Evolutionary conservation across 1,140 invertebrate species (phyloP), one percentile per base, ranked within the genome.

Genomic region (Diorhabda carinulata): DNA sequence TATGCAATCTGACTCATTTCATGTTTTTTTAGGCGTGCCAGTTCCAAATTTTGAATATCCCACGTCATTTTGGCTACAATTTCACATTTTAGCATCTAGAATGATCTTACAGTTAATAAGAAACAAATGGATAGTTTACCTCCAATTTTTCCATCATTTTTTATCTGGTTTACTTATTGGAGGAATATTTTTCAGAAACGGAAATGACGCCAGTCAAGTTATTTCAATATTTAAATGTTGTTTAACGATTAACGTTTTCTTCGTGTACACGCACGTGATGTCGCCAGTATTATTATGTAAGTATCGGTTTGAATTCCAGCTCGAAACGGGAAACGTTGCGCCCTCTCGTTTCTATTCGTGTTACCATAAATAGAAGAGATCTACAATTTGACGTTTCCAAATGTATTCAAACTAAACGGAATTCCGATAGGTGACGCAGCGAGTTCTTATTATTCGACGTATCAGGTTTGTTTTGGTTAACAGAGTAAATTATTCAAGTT

Each of bases 231-330:
- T 87, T 77, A 88, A 87, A 70, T 87, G 86, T 75, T 84, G 83
- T 69, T 74, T 88, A 3, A 83, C 84, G 70, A 80, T 83, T 6
- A 72, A 85, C 2, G 86, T 88, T 0, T 88, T 88, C 77, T 87
- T 87, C 72, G 85, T 88, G 83, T 88, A 87, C 72, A 88, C 87
- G 0, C 84, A 88, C 69, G 81, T 85, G 7, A 87, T 88, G 86
- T 81, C 83, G 10, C 86, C 86, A 58, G 81, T 87, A 4, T 74
- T 88, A 63, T 57, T 86, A 60, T 87, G 87, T 88, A 82, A 87
- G 86, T 75, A 61, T 60, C 8, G 8, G 2, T 52, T 52, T 52
- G 25, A 25, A 25, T 25, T 25, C 25, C 25, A 25, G 25, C 25
- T 25, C 25, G 25, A 25, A 25, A 25, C 25, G 25, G 25, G 25